Conservation (phyloP, 2,113 vertebrate genomes). For the Strix uralensis region DNA sequence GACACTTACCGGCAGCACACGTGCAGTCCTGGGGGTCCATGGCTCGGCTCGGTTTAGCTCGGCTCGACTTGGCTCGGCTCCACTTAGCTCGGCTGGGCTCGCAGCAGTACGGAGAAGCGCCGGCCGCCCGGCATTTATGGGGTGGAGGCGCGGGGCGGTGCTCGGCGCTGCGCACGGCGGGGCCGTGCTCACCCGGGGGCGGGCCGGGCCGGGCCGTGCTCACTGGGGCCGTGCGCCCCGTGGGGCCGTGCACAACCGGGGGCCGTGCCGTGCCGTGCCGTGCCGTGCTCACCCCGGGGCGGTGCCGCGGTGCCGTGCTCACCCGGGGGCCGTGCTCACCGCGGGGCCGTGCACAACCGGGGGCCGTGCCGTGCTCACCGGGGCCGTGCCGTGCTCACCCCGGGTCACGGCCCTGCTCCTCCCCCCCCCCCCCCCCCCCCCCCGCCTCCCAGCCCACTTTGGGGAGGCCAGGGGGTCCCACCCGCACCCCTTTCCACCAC, state of each 20-base stretch:
- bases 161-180: constrained; percentile 26
- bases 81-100: fast-evolving
- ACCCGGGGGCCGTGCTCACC: not conserved
- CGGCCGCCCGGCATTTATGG: not conserved
- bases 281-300: not conserved
- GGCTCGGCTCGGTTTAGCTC: fast-evolving
- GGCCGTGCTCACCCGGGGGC: not conserved
- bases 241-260: not conserved
- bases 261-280: not conserved
- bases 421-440: fast-evolving
- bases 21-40: constrained; percentile 63
- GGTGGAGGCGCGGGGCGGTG: not conserved
- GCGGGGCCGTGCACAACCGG: not conserved
- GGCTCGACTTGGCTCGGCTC: fast-evolving
- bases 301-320: not conserved
- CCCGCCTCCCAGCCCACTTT: not conserved
- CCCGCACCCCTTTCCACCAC: too few species aligned
- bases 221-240: not conserved
- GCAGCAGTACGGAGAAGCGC: fast-evolving
- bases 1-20: constrained; percentile 30
- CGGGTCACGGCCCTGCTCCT: not conserved
- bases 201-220: not conserved
- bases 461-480: not conserved
- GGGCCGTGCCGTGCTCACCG: not conserved
- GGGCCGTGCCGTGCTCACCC: not conserved